Evolutionary conservation across 2,797 vertebrate species (phyloP).

Genomic region (Bufotes viridis): DNA sequence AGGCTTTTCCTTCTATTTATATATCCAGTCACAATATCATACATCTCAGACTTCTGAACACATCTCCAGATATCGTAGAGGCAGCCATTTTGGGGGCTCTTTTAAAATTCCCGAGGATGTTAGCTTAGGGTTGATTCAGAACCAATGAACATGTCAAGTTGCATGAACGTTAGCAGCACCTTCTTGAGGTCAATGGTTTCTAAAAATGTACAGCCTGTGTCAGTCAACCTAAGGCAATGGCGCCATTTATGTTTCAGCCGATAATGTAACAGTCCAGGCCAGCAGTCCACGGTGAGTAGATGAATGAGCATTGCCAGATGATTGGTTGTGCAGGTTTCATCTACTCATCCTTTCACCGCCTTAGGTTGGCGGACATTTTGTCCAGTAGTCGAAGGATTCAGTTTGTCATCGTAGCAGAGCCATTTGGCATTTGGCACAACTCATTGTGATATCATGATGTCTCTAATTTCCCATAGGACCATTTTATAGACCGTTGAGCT

Average conservation of each 20-base stretch:
- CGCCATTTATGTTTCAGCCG: background rate
- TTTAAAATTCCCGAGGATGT: too few relatives aligned
- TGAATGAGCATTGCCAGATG: background rate
- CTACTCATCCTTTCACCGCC: background rate
- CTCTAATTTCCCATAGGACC: background rate
- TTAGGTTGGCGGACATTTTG: background rate
- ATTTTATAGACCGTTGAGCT: background rate
- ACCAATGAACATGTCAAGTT: background rate
- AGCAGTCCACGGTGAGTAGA: background rate
- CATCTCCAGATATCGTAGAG: background rate
- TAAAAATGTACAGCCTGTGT: background rate
- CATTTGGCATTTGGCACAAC: background rate
- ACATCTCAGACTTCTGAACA: background rate
- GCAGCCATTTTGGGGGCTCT: background rate
- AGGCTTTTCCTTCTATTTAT: conserved; percentile 31
- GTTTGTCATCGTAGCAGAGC: background rate
- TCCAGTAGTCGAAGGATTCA: background rate
- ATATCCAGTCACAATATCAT: conserved; percentile 2
- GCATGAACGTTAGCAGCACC: too few relatives aligned
- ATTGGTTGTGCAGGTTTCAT: background rate
- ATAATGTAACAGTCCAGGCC: background rate
- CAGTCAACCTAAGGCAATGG: background rate
- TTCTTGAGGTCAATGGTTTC: too few relatives aligned
- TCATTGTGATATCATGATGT: background rate
- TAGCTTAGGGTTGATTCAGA: background rate